Evolutionary conservation across 2,113 vertebrate genomes (phyloP).

Genomic region (Oncorhynchus kisutch): DNA sequence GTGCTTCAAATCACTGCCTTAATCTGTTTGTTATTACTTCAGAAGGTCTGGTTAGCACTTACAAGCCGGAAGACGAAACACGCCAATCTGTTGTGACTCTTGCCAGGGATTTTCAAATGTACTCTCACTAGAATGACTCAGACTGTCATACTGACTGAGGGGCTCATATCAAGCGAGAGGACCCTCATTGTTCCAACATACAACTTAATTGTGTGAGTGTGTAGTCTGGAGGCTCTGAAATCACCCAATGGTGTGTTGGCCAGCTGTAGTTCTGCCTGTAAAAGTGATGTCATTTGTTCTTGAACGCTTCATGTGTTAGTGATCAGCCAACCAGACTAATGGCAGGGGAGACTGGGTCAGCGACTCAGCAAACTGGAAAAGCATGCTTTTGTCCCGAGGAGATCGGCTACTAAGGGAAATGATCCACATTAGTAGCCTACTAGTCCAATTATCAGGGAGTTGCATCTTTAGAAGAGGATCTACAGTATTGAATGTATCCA

Average conservation of each 20-base stretch:
- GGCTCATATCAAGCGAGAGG: not conserved
- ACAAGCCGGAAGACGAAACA: constrained; percentile 32
- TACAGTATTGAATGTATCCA: no score
- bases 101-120: constrained; percentile 46
- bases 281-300: constrained; percentile 61
- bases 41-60: constrained; percentile 32
- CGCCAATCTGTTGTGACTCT: constrained; percentile 30
- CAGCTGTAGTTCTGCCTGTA: constrained; percentile 45
- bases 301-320: constrained; percentile 35
- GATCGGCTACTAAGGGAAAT: constrained; percentile 4
- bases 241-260: constrained; percentile 11
- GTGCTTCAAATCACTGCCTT: no score
- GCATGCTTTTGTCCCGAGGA: constrained; percentile 54
- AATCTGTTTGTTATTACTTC: constrained; percentile 22
- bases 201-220: not conserved
- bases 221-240: not conserved
- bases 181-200: not conserved
- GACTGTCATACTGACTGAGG: not conserved
- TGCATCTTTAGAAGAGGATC: no score
- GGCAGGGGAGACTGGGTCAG: constrained; percentile 57
- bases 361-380: constrained; percentile 40
- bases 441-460: no score
- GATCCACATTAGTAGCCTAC: not conserved
- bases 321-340: constrained; percentile 65
- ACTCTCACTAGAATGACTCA: not conserved